Evolutionary conservation across 2,797 vertebrate genomes (phyloP).

Genomic region (Tokudaia tokunoshimensis): DNA sequence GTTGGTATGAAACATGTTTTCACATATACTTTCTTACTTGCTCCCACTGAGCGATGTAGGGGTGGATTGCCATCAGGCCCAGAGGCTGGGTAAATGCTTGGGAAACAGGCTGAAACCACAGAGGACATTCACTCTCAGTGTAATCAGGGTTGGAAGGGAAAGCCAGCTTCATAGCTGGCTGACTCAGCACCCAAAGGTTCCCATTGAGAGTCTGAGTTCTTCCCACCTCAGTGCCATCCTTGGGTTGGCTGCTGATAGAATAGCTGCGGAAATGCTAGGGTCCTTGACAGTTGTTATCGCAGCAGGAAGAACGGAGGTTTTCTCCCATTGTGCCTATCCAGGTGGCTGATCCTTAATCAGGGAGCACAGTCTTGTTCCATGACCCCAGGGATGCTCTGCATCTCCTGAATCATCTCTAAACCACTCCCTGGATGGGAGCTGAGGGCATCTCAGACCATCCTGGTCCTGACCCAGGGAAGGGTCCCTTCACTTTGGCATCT

Average conservation of each 20-base stretch:
- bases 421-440: neutral
- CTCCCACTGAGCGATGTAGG: neutral
- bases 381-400: neutral
- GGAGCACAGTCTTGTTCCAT: too few relatives aligned
- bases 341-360: neutral
- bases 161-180: neutral
- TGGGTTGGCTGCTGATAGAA: neutral
- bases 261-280: neutral
- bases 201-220: neutral
- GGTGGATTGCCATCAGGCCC: neutral
- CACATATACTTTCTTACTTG: neutral
- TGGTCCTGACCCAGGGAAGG: neutral
- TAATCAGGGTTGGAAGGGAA: neutral
- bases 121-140: neutral
- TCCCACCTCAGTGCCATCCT: neutral
- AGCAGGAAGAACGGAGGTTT: neutral
- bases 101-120: neutral
- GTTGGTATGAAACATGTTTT: constrained; percentile 1
- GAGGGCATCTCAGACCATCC: neutral
- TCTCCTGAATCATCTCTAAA: neutral
- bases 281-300: neutral
- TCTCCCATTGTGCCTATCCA: neutral
- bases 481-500: neutral
- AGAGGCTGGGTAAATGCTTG: neutral
- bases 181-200: neutral